Evolutionary conservation across 2,797 vertebrate species (phyloP), one percentile per base, ranked within the genome.

Genomic region (Adrianichthys oophorus): DNA sequence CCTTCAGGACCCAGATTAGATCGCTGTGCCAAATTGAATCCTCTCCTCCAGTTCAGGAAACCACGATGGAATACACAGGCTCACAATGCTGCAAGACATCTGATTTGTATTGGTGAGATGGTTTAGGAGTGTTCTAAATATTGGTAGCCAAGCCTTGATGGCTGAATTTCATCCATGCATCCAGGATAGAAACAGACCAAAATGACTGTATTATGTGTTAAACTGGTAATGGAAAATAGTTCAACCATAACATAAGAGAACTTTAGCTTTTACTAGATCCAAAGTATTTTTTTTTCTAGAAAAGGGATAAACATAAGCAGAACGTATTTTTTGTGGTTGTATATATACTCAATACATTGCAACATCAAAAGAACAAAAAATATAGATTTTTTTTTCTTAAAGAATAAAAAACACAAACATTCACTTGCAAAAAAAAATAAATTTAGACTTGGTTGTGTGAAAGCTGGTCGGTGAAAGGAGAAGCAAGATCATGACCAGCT

Each of bases 1-100:
- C 71, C 63, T 53, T 68, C 80, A 83, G 72, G 82, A 78, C 75
- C 84, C 65, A 83, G 89, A 91, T 93, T 91, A 92, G 85, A 91
- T 92, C 89, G 87, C 68, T 83, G 85, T 83, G 89, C 83, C 84
- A 91, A 92, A 92, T 87, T 79, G 79, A 89, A 91, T 82, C 80
- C 77, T 59, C 72, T 72, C 76, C 69, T 59, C 65, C 19, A 43
- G 66, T 74, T 84, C 45, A 54, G 56, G 59, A 84, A 79, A 70
- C 70, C 78, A 82, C 72, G 57, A 68, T 74, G 73, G 79, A 80
- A 85, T 82, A 83, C 83, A 85, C 76, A 68, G 56, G 48, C 65
- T 51, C 61, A 48, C 74, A 80, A 77, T 74, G 64, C 71, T 84
- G 72, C 56, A 77, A 74, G 72, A 81, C 79, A 77, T 69, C 78